phyloP scores from a whole-genome alignment of 1,140 invertebrate genomes.

The Heliconius nattereri region DNA sequence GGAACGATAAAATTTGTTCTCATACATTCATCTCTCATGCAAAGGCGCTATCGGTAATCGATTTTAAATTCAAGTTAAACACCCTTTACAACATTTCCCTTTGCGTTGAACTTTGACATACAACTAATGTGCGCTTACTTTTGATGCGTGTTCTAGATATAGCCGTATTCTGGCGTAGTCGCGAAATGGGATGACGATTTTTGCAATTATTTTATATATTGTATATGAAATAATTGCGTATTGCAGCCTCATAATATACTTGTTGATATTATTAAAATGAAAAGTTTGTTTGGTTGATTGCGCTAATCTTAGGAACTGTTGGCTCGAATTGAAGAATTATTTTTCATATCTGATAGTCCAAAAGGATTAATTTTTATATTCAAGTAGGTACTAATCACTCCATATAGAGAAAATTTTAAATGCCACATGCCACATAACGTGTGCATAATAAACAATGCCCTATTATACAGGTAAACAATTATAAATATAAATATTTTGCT shows the following conservation, averaged over 20 bases:
- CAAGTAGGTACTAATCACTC: too few relatives aligned
- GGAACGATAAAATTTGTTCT: not conserved
- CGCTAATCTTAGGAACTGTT: too few relatives aligned
- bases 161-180: not conserved
- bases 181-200: not conserved
- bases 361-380: too few relatives aligned
- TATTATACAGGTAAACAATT: not conserved
- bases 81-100: constrained; percentile 15
- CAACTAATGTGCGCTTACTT: constrained; percentile 5
- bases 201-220: not conserved
- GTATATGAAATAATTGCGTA: too few relatives aligned
- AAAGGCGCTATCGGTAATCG: constrained; percentile 17
- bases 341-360: too few relatives aligned
- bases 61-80: constrained; percentile 29
- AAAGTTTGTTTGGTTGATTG: too few relatives aligned
- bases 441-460: not conserved
- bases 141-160: not conserved
- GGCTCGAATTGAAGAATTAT: too few relatives aligned
- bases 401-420: too few relatives aligned
- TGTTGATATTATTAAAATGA: too few relatives aligned
- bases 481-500: not conserved
- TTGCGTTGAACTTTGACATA: constrained; percentile 14
- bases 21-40: not conserved
- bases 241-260: too few relatives aligned
- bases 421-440: too few relatives aligned